Evolutionary conservation across 1,140 invertebrate genomes (phyloP).

Genomic region (Neodiprion lecontei): DNA sequence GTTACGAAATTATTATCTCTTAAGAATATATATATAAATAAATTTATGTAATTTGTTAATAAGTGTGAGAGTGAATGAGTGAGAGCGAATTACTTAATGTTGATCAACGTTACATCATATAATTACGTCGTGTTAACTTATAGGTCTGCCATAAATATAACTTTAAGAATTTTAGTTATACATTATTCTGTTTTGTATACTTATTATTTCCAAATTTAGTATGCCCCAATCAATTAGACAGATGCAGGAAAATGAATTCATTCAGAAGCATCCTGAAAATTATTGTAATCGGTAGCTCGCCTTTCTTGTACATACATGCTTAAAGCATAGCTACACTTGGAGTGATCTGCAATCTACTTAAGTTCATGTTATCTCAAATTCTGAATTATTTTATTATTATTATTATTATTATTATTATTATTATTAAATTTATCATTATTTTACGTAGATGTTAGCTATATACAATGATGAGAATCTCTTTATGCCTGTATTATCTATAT

Average conservation of each 20-base stretch:
- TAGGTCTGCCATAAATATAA: conserved; percentile 50
- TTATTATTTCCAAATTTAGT: conserved; percentile 29
- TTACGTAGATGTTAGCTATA: conserved; percentile 22
- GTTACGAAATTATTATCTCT: conserved; percentile 41
- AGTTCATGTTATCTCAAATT: conserved; percentile 38
- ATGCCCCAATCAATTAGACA: not conserved
- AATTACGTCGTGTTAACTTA: conserved; percentile 39
- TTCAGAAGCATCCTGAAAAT: conserved; percentile 3
- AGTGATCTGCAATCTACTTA: conserved; percentile 57
- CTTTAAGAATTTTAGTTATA: conserved; percentile 41
- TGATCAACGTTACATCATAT: conserved; percentile 33
- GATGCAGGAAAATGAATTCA: not conserved
- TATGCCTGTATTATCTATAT: conserved; percentile 21
- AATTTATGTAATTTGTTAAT: conserved; percentile 37
- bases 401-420: conserved; percentile 25
- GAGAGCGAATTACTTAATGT: conserved; percentile 48
- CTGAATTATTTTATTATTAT: conserved; percentile 24
- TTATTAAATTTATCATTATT: conserved; percentile 28
- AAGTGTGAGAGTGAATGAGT: conserved; percentile 39
- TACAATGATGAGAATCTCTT: conserved; percentile 25
- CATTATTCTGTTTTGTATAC: conserved; percentile 36
- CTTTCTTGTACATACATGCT: conserved; percentile 38
- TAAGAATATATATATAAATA: conserved; percentile 42
- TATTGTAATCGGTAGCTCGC: conserved; percentile 32
- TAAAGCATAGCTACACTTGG: conserved; percentile 34